phyloP scores from a whole-genome alignment of 2,797 vertebrate genomes.

The Liparis tanakae region DNA sequence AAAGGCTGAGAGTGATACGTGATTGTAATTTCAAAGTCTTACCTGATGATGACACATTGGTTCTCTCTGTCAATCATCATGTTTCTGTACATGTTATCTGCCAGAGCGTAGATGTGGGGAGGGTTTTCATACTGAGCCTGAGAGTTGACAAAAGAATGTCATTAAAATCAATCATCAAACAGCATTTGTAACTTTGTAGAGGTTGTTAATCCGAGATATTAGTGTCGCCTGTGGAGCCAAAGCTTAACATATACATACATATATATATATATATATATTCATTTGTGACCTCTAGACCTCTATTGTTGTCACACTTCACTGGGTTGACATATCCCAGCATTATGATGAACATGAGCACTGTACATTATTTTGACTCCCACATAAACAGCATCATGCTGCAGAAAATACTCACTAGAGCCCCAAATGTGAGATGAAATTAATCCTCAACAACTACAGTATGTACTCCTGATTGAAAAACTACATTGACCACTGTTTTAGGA shows the following conservation, averaged over 20 bases:
- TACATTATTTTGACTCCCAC: not conserved
- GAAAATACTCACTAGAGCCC: not conserved
- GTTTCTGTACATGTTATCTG: constrained; percentile 98
- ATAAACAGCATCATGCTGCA: not conserved
- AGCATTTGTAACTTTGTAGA: not conserved
- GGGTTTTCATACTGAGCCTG: constrained; percentile 99
- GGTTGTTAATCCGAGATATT: not conserved
- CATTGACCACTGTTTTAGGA: not conserved
- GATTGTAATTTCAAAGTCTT: constrained; percentile 46
- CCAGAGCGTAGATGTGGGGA: constrained; percentile 97
- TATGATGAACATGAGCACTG: not conserved
- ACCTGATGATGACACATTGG: constrained; percentile 99
- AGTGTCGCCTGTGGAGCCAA: not conserved
- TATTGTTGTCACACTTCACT: not conserved
- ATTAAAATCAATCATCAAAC: not conserved
- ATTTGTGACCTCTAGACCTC: too few relatives aligned
- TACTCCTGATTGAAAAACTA: not conserved
- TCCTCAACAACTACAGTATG: not conserved
- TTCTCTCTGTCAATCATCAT: constrained; percentile 99
- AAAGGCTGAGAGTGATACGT: not conserved
- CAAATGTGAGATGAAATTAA: not conserved
- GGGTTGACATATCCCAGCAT: not conserved
- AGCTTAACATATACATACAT: not conserved
- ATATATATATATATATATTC: too few relatives aligned
- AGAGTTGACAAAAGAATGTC: constrained; percentile 8